Conservation (phyloP, 1,140 invertebrate genomes). For the Vollenhovia emeryi region DNA sequence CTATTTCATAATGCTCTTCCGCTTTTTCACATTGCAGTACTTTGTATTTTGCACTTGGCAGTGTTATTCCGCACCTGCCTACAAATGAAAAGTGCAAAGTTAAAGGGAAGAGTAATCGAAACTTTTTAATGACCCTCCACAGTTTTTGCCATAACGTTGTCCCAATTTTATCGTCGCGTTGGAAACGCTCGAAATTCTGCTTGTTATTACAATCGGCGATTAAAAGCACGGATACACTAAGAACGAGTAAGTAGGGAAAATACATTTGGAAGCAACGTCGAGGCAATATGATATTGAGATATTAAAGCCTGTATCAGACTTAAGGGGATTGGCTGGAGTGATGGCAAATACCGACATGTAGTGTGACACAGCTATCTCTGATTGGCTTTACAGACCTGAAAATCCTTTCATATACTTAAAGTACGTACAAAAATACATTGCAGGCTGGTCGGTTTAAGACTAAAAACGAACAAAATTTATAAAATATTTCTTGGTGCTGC, state of each 20-base stretch:
- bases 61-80: not conserved
- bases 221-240: not conserved
- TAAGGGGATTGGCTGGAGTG: too few relatives aligned
- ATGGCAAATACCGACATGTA: too few relatives aligned
- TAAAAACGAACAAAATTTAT: too few relatives aligned
- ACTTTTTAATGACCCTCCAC: slow-evolving; percentile 25
- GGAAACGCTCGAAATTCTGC: not conserved
- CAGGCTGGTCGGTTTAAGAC: too few relatives aligned
- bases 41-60: not conserved
- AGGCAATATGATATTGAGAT: not conserved
- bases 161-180: not conserved
- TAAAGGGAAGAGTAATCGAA: slow-evolving; percentile 24
- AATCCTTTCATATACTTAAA: too few relatives aligned
- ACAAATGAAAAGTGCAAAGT: slow-evolving; percentile 27
- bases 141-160: not conserved
- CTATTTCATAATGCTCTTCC: not conserved
- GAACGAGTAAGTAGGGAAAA: not conserved
- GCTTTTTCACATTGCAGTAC: not conserved
- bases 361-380: too few relatives aligned
- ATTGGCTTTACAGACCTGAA: too few relatives aligned
- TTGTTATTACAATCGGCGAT: not conserved
- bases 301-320: too few relatives aligned
- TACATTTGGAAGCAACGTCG: not conserved
- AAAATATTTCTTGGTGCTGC: too few relatives aligned
- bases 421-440: too few relatives aligned